These are phyloP conservation scores for Rhagoletis pomonella DNA, from an alignment of 1,140 invertebrate genomes.

Conservation along the genomic window DNA sequence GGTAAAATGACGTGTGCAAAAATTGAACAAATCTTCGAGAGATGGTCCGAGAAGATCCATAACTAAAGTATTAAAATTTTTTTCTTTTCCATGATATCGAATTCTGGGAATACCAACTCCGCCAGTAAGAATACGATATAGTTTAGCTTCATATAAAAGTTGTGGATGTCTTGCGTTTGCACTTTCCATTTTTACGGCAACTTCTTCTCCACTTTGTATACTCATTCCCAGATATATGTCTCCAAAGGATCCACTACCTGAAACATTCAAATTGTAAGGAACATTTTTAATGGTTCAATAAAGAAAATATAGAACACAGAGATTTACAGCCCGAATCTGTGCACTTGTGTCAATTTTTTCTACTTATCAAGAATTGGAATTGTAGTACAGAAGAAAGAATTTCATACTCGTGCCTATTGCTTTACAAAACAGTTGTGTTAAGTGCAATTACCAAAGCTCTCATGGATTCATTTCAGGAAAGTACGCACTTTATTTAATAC, in stretches of 20 bases:
- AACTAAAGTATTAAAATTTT: constrained; percentile 96
- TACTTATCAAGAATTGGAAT: no score
- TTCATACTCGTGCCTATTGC: no score
- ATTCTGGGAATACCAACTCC: constrained; percentile 97
- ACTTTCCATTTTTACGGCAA: constrained; percentile 97
- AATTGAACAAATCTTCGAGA: constrained; percentile 97
- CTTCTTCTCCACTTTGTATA: constrained; percentile 97
- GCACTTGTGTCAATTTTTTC: no score
- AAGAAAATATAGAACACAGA: no score
- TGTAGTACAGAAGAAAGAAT: no score
- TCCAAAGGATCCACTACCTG: constrained; percentile 95
- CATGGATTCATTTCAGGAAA: no score
- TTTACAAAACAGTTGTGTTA: no score
- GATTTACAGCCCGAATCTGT: no score
- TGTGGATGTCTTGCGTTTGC: constrained; percentile 95
- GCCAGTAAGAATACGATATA: constrained; percentile 94
- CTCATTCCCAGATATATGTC: constrained; percentile 99
- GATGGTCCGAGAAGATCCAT: constrained; percentile 98
- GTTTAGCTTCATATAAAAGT: constrained; percentile 95
- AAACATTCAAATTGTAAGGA: constrained; percentile 18
- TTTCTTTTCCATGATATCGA: constrained; percentile 93
- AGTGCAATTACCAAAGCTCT: no score
- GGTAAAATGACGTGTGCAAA: constrained; percentile 95
- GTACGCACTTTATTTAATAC: no score
- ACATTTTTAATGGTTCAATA: no score